Evolutionary conservation across 2,797 vertebrate genomes (phyloP).

Genomic region (Steatocranus sp.): DNA sequence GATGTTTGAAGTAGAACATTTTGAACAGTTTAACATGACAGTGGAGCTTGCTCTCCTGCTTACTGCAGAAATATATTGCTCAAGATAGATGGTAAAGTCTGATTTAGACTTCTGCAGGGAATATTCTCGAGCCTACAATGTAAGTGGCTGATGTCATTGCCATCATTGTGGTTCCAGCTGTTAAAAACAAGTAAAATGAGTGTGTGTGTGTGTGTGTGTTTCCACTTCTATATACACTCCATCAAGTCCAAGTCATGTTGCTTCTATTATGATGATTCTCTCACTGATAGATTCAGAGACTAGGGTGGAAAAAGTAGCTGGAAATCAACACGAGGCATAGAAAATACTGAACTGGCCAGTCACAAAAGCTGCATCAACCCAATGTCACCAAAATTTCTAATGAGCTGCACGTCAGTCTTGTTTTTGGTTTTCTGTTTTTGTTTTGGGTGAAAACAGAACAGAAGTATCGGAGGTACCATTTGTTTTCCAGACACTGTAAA

Average conservation of each 20-base stretch:
- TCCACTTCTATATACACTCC: neutral
- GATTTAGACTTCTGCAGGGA: neutral
- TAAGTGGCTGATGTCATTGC: neutral
- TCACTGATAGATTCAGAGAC: neutral
- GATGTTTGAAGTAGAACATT: neutral
- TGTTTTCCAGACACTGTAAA: neutral
- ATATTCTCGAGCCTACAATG: neutral
- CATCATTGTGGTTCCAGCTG: neutral
- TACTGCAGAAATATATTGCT: neutral
- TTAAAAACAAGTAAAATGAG: neutral
- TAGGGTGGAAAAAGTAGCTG: neutral
- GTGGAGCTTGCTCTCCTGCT: neutral
- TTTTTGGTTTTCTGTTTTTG: neutral
- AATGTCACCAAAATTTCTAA: neutral
- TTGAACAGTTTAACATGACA: neutral
- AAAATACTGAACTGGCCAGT: neutral
- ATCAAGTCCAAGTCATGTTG: neutral
- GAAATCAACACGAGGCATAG: neutral
- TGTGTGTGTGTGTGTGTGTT: neutral
- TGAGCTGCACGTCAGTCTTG: neutral
- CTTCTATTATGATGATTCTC: neutral
- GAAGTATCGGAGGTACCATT: neutral
- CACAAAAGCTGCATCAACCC: neutral
- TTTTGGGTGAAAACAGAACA: neutral
- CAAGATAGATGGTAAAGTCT: neutral